Evolutionary conservation across 2,113 vertebrate genomes (phyloP).

Genomic region (Peromyscus maniculatus): DNA sequence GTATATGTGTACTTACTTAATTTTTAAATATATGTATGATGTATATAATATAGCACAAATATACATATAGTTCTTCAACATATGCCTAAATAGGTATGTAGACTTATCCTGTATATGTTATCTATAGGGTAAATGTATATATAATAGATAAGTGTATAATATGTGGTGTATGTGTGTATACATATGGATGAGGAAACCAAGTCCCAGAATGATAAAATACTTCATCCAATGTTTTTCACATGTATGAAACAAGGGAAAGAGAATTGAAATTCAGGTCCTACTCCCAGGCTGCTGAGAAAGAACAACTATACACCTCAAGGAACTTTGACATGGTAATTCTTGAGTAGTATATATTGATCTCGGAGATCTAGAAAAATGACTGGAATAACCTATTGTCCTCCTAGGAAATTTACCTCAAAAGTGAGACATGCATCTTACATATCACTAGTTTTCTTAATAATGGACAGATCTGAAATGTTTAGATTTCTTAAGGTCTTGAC

Average conservation of each 20-base stretch:
- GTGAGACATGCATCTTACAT: background rate
- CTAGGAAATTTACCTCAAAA: slow-evolving; percentile 23
- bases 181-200: background rate
- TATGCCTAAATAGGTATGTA: background rate
- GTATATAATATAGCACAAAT: background rate
- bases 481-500: slow-evolving; percentile 18
- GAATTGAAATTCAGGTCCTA: background rate
- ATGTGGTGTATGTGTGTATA: background rate
- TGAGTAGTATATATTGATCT: background rate
- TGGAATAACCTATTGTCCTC: background rate
- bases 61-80: background rate
- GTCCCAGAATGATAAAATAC: background rate
- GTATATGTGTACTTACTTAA: background rate
- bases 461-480: background rate
- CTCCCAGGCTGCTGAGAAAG: background rate
- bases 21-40: background rate
- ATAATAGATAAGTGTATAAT: background rate
- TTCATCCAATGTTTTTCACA: background rate
- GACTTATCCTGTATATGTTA: background rate
- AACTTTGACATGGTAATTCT: background rate
- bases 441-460: slow-evolving; percentile 26
- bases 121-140: background rate
- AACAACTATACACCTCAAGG: background rate
- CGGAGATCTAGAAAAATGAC: background rate
- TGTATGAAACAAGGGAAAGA: slow-evolving; percentile 5